Evolutionary conservation across 2,888 invertebrate species (phyloP).

Genomic region (Diaprepes abbreviatus): DNA sequence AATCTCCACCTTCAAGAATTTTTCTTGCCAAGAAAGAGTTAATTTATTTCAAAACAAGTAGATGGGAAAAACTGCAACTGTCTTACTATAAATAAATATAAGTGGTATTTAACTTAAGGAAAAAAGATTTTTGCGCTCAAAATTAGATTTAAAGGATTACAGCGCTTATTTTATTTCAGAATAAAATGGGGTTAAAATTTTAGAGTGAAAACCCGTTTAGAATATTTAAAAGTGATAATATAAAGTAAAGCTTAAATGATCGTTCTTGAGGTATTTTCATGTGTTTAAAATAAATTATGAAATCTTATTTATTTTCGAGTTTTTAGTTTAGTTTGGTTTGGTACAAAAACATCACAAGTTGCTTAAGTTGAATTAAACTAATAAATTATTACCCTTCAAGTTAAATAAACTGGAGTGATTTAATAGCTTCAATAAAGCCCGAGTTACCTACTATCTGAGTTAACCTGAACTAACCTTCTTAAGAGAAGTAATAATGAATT

Average conservation of each 20-base stretch:
- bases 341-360: too few relatives aligned
- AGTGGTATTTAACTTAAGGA: background rate
- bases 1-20: too few relatives aligned
- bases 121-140: background rate
- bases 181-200: background rate
- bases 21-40: background rate
- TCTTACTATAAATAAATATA: background rate
- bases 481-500: too few relatives aligned
- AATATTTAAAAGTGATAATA: background rate
- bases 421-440: too few relatives aligned
- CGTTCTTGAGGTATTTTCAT: background rate
- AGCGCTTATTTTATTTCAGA: constrained; percentile 6
- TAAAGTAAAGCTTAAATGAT: background rate
- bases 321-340: too few relatives aligned
- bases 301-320: too few relatives aligned
- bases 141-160: constrained; percentile 3
- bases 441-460: too few relatives aligned
- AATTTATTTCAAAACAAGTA: background rate
- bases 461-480: too few relatives aligned
- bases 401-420: too few relatives aligned
- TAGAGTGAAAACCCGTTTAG: background rate
- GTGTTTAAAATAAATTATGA: too few relatives aligned
- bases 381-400: too few relatives aligned
- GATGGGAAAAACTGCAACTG: constrained; percentile 3
- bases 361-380: too few relatives aligned